Evolutionary conservation across 2,797 vertebrate species (phyloP), one percentile per base, ranked within the genome.

Genomic region (Staurois parvus): DNA sequence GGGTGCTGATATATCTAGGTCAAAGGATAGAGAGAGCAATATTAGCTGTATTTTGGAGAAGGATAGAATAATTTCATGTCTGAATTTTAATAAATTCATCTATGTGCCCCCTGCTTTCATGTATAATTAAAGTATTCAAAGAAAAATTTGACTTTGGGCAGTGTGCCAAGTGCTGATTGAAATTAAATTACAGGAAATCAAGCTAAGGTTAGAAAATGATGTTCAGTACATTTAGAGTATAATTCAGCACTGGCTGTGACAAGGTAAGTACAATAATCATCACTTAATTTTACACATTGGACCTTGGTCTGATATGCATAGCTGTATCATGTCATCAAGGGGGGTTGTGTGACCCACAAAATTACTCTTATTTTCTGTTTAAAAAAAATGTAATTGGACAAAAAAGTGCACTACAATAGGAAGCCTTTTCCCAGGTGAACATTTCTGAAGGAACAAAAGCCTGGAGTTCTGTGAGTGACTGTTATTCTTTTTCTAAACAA

Each of bases 51-150:
- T n/a, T 72, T 72, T 42, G 70, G 45, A 34, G 37, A 79, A 21
- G 40, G 15, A 28, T 45, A 70, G 28, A 59, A 40, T 52, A 56
- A 32, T 70, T 72, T 40, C 8, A 7, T 72, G 34, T 70, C 69
- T 56, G 13, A 17, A 62, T 62, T 72, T 34, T 72, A 72, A 72
- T 81, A 72, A 81, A 72, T 28, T 48, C 67, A 81, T 59, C 24
- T 32, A 81, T 26, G 56, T 72, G 79, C 34, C 24, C 45, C 19
- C 68, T 59, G 79, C 68, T 72, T 81, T 72, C 68, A 81, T 56
- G 48, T 72, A 81, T 81, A 81, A 81, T 72, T 81, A 81, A 81
- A 62, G 68, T 48, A 72, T 70, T 80, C 29, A 32, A 32, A 30
- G 42, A 59, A 72, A 59, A 72, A 30, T 72, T 56, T 72, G 59